phyloP scores from a whole-genome alignment of 2,113 vertebrate species.

The Pedionomus torquatus region DNA sequence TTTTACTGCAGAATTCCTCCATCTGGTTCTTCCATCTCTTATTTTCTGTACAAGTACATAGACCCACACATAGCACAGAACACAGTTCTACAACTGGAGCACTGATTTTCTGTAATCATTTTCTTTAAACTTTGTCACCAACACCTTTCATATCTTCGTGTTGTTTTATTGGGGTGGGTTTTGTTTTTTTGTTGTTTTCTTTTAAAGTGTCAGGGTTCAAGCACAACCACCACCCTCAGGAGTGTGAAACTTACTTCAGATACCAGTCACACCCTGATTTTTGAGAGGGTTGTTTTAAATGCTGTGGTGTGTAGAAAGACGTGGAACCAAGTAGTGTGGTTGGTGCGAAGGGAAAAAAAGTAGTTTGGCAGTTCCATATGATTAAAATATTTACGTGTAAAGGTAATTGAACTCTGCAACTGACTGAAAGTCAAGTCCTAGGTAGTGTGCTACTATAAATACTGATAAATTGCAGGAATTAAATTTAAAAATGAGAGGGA shows the following conservation, averaged over 20 bases:
- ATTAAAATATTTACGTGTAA: background rate
- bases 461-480: background rate
- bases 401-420: background rate
- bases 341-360: background rate
- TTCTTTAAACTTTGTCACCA: background rate
- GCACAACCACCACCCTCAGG: background rate
- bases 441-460: background rate
- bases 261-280: background rate
- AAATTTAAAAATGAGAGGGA: background rate
- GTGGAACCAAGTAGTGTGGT: background rate
- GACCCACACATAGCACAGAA: background rate
- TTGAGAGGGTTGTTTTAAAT: background rate
- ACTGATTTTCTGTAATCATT: background rate
- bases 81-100: background rate
- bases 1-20: background rate
- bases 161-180: no score
- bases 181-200: background rate
- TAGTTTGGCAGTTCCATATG: background rate
- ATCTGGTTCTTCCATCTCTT: background rate
- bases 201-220: background rate
- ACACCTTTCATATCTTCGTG: background rate
- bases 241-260: background rate
- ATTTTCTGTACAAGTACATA: background rate
- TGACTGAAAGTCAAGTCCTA: background rate
- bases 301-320: background rate